These are phyloP conservation scores for Morphnarchus princeps DNA, from an alignment of 2,113 vertebrate genomes.

Conservation along the genomic window DNA sequence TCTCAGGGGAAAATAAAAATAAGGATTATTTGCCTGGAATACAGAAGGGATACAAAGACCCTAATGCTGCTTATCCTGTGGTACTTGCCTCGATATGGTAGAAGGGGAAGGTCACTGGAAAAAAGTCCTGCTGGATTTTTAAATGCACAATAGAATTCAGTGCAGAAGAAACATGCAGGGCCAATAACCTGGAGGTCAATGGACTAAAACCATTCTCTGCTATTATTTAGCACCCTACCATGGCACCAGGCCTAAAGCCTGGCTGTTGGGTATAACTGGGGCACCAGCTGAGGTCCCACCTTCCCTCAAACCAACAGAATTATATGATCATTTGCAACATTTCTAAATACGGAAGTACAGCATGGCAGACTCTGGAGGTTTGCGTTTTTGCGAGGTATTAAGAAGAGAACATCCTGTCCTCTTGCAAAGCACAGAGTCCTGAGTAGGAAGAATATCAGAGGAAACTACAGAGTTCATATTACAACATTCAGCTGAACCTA, in stretches of 20 bases:
- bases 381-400: background rate
- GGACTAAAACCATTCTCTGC: background rate
- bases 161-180: background rate
- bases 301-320: background rate
- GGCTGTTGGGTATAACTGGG: background rate
- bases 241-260: background rate
- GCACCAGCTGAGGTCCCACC: background rate
- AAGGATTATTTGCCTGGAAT: background rate
- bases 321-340: background rate
- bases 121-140: background rate
- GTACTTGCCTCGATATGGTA: background rate
- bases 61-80: background rate
- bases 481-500: background rate
- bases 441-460: background rate
- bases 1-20: background rate
- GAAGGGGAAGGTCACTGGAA: background rate
- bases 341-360: background rate
- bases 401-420: background rate
- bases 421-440: background rate
- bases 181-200: background rate
- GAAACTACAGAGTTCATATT: background rate
- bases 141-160: background rate
- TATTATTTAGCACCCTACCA: background rate
- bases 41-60: background rate
- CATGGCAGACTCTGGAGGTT: background rate